Evolutionary conservation across 2,888 invertebrate species (phyloP), one percentile per base, ranked within the genome.

Genomic region (Lymantria dispar): DNA sequence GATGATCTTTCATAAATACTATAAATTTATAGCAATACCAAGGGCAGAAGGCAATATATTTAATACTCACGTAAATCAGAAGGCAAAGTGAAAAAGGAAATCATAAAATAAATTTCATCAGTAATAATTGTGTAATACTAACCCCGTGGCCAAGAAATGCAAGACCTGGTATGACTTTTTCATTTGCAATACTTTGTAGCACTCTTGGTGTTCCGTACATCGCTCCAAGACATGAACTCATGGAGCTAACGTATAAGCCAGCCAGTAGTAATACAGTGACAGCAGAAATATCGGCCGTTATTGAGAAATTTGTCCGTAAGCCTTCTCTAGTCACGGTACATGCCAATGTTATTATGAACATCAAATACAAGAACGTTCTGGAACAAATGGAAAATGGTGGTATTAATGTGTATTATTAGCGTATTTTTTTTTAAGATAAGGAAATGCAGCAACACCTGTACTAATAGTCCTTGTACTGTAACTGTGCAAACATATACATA

Each of bases 131-230:
- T 5, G 1, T 33, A 33, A 45, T 52, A 92, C 94, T 93, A 91
- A 98, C 98, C 75, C 98, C 98, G 89, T 94, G 95, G 64, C 97
- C 97, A 47, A 99, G 93, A 48, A 95, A 91, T 64, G 95, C 95
- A 65, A 98, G 94, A 65, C 97, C 95, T 7, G 98, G 99, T 70
- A 99, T 97, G 38, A 98, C 98, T 85, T 96, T 98, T 82, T 99
- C 98, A 76, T 96, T 95, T 41, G 99, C 98, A 66, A 99, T 98
- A 58, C 98, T 97, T 83, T 99, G 98, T 31, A 98, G 88, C 0
- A 99, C 98, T 64, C 98, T 93, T 0, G 98, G 98, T 1, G 98
- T 98, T 3, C 98, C 98, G 76, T 99, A 98, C 95, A 99, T 96
- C 37, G 98, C 97, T 10, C 98, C 98, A 68, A 99, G 93, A 77